Evolutionary conservation across 2,888 invertebrate species (phyloP).

Genomic region (Anticlea derivata): DNA sequence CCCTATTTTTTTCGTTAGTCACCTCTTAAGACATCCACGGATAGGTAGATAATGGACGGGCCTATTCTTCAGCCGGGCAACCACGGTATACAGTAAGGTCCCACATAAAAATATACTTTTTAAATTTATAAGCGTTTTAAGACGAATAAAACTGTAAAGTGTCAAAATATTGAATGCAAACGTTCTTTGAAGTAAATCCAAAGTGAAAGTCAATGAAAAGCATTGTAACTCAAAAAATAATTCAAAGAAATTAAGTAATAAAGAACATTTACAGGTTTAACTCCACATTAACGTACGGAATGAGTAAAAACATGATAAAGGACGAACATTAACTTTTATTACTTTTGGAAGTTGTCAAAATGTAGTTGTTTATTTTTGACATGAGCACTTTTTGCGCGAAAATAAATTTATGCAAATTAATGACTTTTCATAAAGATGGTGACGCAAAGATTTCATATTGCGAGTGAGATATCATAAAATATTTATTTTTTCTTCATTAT

Average conservation of each 20-base stretch:
- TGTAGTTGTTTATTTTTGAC: conserved; percentile 21
- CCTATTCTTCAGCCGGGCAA: too few species aligned
- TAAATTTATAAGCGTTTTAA: too few species aligned
- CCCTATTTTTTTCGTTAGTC: too few species aligned
- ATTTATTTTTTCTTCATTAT: background rate
- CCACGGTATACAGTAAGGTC: too few species aligned
- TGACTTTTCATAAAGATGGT: conserved; percentile 21
- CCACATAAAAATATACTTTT: too few species aligned
- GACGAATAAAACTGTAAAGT: background rate
- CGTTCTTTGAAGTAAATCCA: conserved; percentile 1
- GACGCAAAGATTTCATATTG: conserved; percentile 21
- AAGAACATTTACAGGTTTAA: conserved; percentile 31
- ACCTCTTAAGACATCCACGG: too few species aligned
- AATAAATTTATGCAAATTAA: conserved; percentile 17
- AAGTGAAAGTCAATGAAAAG: conserved; percentile 27
- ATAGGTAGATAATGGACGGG: too few species aligned
- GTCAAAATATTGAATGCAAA: conserved; percentile 2
- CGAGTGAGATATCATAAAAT: conserved; percentile 14
- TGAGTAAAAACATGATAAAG: conserved; percentile 32
- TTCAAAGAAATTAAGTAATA: conserved; percentile 38
- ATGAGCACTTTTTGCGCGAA: conserved; percentile 12
- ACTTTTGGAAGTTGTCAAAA: conserved; percentile 23
- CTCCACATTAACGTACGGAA: conserved; percentile 29
- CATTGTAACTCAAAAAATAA: conserved; percentile 24
- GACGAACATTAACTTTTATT: conserved; percentile 21